Percentiles rank a stretch among this genome's conserved stretches.
These are phyloP conservation scores for Palythoa heliodiscus DNA, from an alignment of 92 coral and sea anemone genomes.

Conservation along the genomic window DNA sequence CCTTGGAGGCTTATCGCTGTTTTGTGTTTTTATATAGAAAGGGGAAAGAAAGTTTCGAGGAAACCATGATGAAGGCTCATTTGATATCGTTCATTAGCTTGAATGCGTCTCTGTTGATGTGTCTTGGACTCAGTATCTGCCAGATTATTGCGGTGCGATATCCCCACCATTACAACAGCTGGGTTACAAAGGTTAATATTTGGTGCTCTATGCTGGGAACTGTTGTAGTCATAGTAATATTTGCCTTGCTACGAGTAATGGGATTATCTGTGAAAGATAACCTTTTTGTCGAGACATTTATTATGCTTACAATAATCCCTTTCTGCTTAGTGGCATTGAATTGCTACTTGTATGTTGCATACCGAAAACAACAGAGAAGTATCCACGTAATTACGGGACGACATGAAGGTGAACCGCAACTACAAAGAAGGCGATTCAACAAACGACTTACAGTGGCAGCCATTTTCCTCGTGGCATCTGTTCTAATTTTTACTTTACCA, in stretches of 20 bases:
- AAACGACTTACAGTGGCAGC: conserved; percentile 19
- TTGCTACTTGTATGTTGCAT: conserved; percentile 9
- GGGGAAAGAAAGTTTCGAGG: conserved; percentile 19
- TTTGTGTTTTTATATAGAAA: neutral
- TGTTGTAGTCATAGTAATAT: neutral
- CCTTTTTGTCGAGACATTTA: conserved; percentile 32
- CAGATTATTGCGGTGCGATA: conserved; percentile 25
- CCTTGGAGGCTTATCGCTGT: conserved; percentile 31
- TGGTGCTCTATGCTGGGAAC: conserved; percentile 12
- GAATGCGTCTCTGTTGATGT: conserved; percentile 22
- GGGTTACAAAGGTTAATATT: conserved; percentile 12
- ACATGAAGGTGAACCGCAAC: neutral
- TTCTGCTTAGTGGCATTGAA: conserved; percentile 20
- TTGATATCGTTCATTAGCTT: conserved; percentile 26
- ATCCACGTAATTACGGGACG: neutral
- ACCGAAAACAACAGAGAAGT: conserved; percentile 20
- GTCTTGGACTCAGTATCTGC: conserved; percentile 29
- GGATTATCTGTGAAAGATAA: conserved; percentile 14
- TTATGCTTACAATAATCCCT: conserved; percentile 27
- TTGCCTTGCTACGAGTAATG: conserved; percentile 37
- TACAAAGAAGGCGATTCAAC: conserved; percentile 1
- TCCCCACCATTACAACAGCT: conserved; percentile 27
- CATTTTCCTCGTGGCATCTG: conserved; percentile 23
- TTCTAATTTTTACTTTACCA: conserved; percentile 21
- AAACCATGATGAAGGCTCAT: conserved; percentile 27